phyloP scores from a whole-genome alignment of 2,797 vertebrate genomes.

The Diglossa cyanea region DNA sequence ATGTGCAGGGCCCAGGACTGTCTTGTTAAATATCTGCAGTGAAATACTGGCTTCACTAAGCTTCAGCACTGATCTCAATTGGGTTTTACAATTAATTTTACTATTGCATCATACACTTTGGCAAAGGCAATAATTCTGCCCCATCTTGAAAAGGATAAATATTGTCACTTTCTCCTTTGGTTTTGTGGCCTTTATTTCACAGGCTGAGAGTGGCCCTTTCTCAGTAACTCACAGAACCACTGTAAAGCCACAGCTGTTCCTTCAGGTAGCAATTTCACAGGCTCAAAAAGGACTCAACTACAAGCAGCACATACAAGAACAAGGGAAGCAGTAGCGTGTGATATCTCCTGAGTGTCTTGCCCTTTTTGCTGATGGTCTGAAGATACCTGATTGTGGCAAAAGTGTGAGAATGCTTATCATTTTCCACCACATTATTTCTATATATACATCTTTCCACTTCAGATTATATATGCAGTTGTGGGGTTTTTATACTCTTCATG shows the following conservation, averaged over 20 bases:
- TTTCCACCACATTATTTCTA: not conserved
- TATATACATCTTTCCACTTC: not conserved
- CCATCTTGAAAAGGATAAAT: not conserved
- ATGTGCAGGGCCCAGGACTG: not conserved
- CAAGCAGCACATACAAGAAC: not conserved
- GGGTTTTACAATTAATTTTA: not conserved
- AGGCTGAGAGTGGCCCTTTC: not conserved
- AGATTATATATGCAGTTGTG: not conserved
- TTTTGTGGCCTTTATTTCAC: not conserved
- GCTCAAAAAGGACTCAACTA: not conserved
- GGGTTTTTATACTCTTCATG: not conserved
- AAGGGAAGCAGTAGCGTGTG: not conserved
- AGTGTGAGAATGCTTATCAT: not conserved
- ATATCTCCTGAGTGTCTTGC: not conserved
- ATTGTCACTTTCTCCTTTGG: not conserved
- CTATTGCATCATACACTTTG: not conserved
- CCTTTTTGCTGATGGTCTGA: not conserved
- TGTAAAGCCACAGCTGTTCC: not conserved
- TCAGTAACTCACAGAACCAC: not conserved
- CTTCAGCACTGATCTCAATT: not conserved
- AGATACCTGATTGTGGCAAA: not conserved
- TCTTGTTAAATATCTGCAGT: not conserved
- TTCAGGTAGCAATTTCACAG: not conserved
- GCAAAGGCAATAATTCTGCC: not conserved
- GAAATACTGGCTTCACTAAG: not conserved